phyloP scores from a whole-genome alignment of 2,797 vertebrate genomes.

The Oreortyx pictus region DNA sequence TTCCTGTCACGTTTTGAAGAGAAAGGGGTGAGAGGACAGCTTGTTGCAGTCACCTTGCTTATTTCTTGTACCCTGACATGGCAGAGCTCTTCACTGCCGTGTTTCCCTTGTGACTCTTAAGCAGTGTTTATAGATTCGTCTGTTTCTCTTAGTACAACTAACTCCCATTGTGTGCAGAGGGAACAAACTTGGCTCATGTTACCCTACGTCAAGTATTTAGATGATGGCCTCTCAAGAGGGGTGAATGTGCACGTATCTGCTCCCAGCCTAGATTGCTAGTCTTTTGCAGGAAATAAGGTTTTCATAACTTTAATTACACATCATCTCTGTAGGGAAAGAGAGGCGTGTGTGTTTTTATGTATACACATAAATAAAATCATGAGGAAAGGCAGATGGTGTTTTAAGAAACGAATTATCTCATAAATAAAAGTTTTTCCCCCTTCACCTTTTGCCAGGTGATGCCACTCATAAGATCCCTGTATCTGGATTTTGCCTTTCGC shows the following conservation, averaged over 20 bases:
- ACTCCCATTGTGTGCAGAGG: not conserved
- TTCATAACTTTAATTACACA: not conserved
- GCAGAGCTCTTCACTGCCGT: not conserved
- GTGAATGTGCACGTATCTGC: not conserved
- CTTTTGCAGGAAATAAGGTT: not conserved
- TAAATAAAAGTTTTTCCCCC: not conserved
- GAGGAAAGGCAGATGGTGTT: not conserved
- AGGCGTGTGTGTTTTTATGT: not conserved
- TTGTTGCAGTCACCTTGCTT: not conserved
- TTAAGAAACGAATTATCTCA: not conserved
- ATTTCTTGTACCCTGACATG: not conserved
- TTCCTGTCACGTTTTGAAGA: not conserved
- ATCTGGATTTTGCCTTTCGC: slow-evolving; percentile 74
- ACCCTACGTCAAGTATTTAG: not conserved
- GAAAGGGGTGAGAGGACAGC: not conserved
- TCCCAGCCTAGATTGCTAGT: not conserved
- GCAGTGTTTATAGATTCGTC: not conserved
- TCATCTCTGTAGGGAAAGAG: not conserved
- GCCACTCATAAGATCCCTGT: slow-evolving; percentile 82
- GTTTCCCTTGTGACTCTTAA: not conserved
- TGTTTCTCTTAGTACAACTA: slow-evolving; percentile 2
- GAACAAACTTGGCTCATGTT: not conserved
- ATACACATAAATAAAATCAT: not conserved
- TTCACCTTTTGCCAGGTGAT: slow-evolving; percentile 69
- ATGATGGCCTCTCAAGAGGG: not conserved